Base-by-base conservation (phyloP, 2,113 vertebrate species). In the Podarcis muralis region DNA sequence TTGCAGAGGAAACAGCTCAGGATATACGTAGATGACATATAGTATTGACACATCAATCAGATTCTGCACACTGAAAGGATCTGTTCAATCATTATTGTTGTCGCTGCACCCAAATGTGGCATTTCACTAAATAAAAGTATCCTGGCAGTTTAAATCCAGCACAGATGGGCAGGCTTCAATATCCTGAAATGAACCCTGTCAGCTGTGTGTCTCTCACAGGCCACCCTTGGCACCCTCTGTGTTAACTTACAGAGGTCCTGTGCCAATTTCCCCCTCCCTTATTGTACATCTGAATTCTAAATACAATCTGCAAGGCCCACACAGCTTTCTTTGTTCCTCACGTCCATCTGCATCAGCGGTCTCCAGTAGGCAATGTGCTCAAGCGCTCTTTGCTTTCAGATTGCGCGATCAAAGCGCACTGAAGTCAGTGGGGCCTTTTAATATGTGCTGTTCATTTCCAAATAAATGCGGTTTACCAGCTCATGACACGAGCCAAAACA, bases 241-340 rank as follows among this genome's bases (percentile, higher is more conserved):
- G 2, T 93, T 90, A 37, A 76, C 22, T 88, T 65, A 74, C 71
- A 43, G 59, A 90, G 89, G 87, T 93, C 91, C 85, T 75, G 85
- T 90, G 91, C 92, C 91, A 92, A 93, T 93, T 91, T 91, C 57
- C 74, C 40, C 74, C 20, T 16, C 37, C 59, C 27, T 25, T 91
- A 92, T 86, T 93, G 91, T 93, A 90, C 85, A 92, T 93, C 92
- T 94, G 93, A 94, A 91, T 93, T 90, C 93, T 92, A 94, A 95
- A 93, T 91, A 90, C 92, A 95, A 92, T 91, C 74, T 84, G 71
- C 30, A 76, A 92, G 93, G 83, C 91, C 92, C 93, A 92, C 90
- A 93, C 91, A 90, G 91, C 79, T 89, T 84, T 88, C 88, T 89
- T 90, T 92, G 57, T 86, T 92, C 84, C 85, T 82, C 77, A 40